A percentile compares a stretch with the other conserved stretches of the same genome.
Conservation (phyloP, 2,888 invertebrate genomes). For the Ommatoiulus sabulosus region DNA sequence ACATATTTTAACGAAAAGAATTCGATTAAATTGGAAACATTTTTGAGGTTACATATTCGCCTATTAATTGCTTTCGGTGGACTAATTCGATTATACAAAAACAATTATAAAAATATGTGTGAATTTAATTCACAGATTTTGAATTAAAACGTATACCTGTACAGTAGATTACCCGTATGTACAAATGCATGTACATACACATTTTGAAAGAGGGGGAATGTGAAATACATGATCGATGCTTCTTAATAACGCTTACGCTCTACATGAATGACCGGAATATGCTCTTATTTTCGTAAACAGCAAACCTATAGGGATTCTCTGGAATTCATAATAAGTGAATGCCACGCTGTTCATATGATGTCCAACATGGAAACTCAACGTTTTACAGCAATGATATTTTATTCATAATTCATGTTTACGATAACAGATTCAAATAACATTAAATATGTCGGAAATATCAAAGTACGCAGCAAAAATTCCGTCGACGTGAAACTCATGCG, state of each 20-base stretch:
- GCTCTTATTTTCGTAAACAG: background rate
- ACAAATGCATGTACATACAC: too few relatives aligned
- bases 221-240: background rate
- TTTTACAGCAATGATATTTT: background rate
- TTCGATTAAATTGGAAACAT: too few relatives aligned
- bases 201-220: too few relatives aligned
- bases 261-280: background rate
- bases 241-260: background rate
- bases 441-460: conserved; percentile 14
- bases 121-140: too few relatives aligned
- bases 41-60: too few relatives aligned
- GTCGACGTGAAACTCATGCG: background rate
- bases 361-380: background rate
- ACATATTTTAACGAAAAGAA: too few relatives aligned
- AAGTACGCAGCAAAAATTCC: background rate
- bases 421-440: conserved; percentile 11
- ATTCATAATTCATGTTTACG: conserved; percentile 17
- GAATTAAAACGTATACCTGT: too few relatives aligned
- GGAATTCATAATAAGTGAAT: background rate
- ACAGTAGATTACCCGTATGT: too few relatives aligned
- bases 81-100: too few relatives aligned
- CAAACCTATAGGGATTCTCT: background rate
- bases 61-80: too few relatives aligned
- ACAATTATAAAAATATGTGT: too few relatives aligned
- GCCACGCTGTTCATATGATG: conserved; percentile 1